Conservation (phyloP, 2,797 vertebrate genomes). For the Bovichtus diacanthus region DNA sequence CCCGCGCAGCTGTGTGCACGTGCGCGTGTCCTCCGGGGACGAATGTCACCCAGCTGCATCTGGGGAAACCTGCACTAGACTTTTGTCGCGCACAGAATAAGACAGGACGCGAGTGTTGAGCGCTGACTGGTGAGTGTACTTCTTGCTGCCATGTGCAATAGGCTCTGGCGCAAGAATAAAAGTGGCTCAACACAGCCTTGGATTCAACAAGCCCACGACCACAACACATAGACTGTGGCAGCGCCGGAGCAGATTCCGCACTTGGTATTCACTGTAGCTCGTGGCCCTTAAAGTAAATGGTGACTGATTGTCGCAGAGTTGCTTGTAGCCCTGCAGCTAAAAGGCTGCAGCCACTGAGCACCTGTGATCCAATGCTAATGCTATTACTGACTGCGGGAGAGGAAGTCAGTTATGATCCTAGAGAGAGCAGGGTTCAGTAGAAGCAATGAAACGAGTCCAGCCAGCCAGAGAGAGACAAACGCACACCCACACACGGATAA, state of each 20-base stretch:
- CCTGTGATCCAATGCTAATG: constrained; percentile 58
- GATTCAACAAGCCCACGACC: constrained; percentile 15
- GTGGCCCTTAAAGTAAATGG: constrained; percentile 53
- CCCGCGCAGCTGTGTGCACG: constrained; percentile 44
- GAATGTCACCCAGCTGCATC: constrained; percentile 57
- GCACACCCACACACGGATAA: constrained; percentile 47
- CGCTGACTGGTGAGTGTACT: constrained; percentile 12
- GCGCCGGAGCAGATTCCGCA: constrained; percentile 2
- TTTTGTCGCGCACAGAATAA: constrained; percentile 52
- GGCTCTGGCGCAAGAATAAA: constrained; percentile 16
- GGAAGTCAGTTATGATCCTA: constrained; percentile 31
- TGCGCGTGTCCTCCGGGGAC: constrained; percentile 53
- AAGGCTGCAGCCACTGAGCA: constrained; percentile 40
- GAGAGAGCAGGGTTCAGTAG: constrained; percentile 26
- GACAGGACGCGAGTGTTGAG: constrained; percentile 41
- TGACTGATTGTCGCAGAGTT: constrained; percentile 42
- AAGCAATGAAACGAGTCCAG: constrained; percentile 53
- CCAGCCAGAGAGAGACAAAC: constrained; percentile 1
- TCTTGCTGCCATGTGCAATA: constrained; percentile 20
- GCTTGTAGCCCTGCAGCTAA: constrained; percentile 42
- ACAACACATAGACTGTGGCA: constrained; percentile 18
- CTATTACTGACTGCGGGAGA: constrained; percentile 28
- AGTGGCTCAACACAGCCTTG: constrained; percentile 23
- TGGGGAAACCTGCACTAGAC: constrained; percentile 45
- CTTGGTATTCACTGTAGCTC: constrained; percentile 40